phyloP scores from a whole-genome alignment of 2,888 invertebrate species.

The Galerucella calmariensis region DNA sequence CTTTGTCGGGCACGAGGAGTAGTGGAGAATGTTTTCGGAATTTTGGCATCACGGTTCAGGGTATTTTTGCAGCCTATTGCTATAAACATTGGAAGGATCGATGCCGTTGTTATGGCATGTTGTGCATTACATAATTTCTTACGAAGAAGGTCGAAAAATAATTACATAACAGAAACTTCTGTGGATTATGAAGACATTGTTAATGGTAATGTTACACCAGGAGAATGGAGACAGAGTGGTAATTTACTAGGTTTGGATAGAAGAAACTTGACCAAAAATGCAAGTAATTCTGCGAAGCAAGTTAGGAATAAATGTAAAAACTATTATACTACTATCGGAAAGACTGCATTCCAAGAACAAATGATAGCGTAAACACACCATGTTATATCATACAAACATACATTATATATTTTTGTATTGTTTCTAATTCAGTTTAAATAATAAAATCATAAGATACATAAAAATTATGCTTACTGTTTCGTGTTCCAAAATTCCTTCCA shows the following conservation, averaged over 20 bases:
- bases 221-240: slow-evolving; percentile 41
- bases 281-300: slow-evolving; percentile 30
- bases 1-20: slow-evolving; percentile 14
- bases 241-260: slow-evolving; percentile 30
- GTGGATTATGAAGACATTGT: slow-evolving; percentile 36
- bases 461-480: too few relatives aligned
- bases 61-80: slow-evolving; percentile 20
- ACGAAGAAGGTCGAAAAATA: slow-evolving; percentile 24
- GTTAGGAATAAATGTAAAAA: slow-evolving; percentile 32
- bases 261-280: slow-evolving; percentile 24
- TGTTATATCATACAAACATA: too few relatives aligned
- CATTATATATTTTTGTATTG: too few relatives aligned
- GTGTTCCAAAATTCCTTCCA: too few relatives aligned
- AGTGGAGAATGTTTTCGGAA: slow-evolving; percentile 41
- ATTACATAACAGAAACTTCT: slow-evolving; percentile 36
- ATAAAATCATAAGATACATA: too few relatives aligned
- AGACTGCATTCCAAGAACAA: slow-evolving; percentile 21
- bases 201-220: slow-evolving; percentile 28
- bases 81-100: slow-evolving; percentile 31
- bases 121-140: slow-evolving; percentile 38
- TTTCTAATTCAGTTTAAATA: too few relatives aligned
- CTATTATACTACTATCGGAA: slow-evolving; percentile 30
- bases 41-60: slow-evolving; percentile 31
- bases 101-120: slow-evolving; percentile 33
- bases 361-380: slow-evolving; percentile 7